These are phyloP conservation scores for Atta cephalotes DNA, from an alignment of 1,140 invertebrate genomes.

Conservation along the genomic window DNA sequence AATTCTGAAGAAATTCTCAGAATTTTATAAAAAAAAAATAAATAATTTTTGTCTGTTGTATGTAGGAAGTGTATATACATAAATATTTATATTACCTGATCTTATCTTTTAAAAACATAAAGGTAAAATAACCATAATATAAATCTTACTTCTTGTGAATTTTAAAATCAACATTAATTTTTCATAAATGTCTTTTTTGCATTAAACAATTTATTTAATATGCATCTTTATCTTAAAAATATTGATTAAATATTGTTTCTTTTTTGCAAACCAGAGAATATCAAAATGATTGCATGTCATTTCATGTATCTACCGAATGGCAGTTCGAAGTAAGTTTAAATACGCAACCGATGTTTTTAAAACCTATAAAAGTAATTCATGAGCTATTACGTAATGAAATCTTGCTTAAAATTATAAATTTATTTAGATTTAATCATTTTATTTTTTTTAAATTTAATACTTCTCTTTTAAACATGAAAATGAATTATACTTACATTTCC, in stretches of 20 bases:
- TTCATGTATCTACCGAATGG: slow-evolving; percentile 1
- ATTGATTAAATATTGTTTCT: background rate
- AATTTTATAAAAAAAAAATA: no score
- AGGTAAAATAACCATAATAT: background rate
- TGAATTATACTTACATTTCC: slow-evolving; percentile 49
- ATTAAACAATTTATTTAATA: slow-evolving; percentile 30
- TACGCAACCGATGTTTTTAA: slow-evolving; percentile 65
- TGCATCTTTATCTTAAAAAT: background rate
- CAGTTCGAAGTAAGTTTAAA: slow-evolving; percentile 62
- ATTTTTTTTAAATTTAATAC: background rate
- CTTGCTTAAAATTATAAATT: background rate
- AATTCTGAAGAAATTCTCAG: no score
- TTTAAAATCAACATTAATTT: background rate
- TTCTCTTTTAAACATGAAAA: background rate
- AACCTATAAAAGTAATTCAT: slow-evolving; percentile 41
- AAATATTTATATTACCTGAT: background rate
- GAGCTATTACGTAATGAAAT: background rate
- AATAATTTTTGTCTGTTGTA: no score
- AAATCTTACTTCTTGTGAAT: background rate
- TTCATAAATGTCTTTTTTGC: background rate
- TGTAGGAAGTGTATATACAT: background rate
- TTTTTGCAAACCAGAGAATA: background rate
- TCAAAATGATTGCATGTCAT: background rate
- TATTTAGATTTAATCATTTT: background rate
- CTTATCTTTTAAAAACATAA: background rate